Percentiles rank a stretch among this genome's conserved stretches.
These are phyloP conservation scores for Electrophaes corylata DNA, from an alignment of 2,888 invertebrate genomes.

Conservation along the genomic window DNA sequence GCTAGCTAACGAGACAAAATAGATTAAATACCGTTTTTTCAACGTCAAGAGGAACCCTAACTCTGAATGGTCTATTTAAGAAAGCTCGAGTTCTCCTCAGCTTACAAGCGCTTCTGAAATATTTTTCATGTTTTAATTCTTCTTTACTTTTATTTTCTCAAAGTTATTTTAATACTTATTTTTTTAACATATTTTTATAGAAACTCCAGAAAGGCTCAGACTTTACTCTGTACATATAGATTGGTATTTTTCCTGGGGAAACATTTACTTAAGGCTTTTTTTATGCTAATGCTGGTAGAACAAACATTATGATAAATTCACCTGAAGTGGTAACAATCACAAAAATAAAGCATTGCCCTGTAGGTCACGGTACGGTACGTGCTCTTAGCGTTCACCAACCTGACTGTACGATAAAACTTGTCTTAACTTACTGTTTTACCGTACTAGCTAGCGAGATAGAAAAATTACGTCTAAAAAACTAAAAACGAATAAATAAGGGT, in stretches of 20 bases:
- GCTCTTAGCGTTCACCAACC: no score
- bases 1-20: neutral
- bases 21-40: neutral
- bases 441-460: no score
- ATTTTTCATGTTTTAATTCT: constrained; percentile 32
- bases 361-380: no score
- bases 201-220: neutral
- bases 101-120: constrained; percentile 34
- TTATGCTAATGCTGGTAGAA: no score
- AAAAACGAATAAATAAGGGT: no score
- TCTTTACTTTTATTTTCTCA: constrained; percentile 19
- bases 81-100: constrained; percentile 38
- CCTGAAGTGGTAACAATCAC: no score
- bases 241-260: no score
- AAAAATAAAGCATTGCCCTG: no score
- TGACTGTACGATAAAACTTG: no score
- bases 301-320: no score
- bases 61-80: constrained; percentile 42
- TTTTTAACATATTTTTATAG: constrained; percentile 8
- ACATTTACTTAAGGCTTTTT: neutral
- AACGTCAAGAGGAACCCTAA: constrained; percentile 37
- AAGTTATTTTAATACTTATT: constrained; percentile 14
- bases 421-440: no score
- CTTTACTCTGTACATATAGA: neutral
- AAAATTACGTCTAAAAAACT: no score